Conservation (phyloP, 2,888 invertebrate genomes). For the Mellilla xanthometata region DNA sequence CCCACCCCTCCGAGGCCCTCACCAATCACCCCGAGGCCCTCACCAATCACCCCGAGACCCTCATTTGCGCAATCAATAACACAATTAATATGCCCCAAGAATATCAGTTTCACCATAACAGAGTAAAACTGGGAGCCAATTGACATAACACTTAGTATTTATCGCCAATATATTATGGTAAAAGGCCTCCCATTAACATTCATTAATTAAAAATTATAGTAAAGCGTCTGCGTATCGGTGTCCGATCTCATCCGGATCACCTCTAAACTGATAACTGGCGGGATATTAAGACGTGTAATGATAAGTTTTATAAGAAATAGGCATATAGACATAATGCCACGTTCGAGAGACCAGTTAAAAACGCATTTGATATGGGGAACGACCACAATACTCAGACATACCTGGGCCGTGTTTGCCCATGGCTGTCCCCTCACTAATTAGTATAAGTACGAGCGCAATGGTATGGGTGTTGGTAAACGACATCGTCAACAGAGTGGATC, state of each 20-base stretch:
- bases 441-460: neutral
- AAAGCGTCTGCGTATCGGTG: neutral
- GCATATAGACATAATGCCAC: neutral
- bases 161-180: conserved; percentile 10
- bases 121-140: conserved; percentile 10
- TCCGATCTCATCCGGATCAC: conserved; percentile 1
- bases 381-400: neutral
- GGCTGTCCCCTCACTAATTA: too few relatives aligned
- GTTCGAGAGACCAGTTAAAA: neutral
- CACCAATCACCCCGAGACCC: too few relatives aligned
- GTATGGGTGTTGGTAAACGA: neutral
- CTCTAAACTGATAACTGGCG: neutral
- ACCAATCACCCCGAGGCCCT: neutral
- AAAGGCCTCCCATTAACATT: conserved; percentile 15
- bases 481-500: neutral
- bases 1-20: neutral
- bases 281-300: conserved; percentile 3
- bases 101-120: conserved; percentile 5
- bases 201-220: conserved; percentile 4
- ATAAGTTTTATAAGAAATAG: neutral
- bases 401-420: too few relatives aligned
- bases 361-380: neutral
- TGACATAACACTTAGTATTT: conserved; percentile 8
- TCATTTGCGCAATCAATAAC: conserved; percentile 8
- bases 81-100: conserved; percentile 1